phyloP scores from a whole-genome alignment of 2,888 invertebrate genomes.

The Philonicus albiceps region DNA sequence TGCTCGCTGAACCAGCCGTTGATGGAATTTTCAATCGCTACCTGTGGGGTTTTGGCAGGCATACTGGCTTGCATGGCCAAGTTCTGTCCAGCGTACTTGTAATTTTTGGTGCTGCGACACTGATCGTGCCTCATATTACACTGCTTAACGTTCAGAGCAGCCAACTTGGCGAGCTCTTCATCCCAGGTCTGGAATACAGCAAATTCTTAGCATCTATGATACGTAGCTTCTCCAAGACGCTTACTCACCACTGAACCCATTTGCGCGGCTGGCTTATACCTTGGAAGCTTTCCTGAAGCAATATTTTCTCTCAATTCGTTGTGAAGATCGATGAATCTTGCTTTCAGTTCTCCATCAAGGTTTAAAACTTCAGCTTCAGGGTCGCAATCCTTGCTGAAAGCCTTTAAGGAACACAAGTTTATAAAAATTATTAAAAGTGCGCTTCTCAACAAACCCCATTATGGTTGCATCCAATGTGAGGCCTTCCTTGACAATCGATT shows the following conservation, averaged over 20 bases:
- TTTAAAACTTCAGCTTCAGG: not conserved
- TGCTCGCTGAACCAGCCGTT: slow-evolving; percentile 43
- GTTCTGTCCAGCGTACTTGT: slow-evolving; percentile 43
- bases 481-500: not conserved
- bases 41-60: not conserved
- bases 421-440: not conserved
- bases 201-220: not conserved
- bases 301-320: slow-evolving; percentile 50
- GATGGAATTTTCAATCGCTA: not conserved
- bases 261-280: slow-evolving; percentile 45
- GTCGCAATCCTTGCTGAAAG: no score
- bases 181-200: slow-evolving; percentile 42
- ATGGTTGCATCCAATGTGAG: not conserved
- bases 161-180: slow-evolving; percentile 49
- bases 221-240: not conserved
- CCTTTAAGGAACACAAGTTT: not conserved
- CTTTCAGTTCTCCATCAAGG: not conserved
- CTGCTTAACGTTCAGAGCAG: slow-evolving; percentile 50
- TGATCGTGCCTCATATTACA: slow-evolving; percentile 45
- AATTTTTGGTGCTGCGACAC: slow-evolving; percentile 28
- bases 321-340: slow-evolving; percentile 29
- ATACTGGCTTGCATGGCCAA: not conserved
- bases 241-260: slow-evolving; percentile 48
- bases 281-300: slow-evolving; percentile 46
- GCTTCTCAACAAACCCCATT: not conserved